phyloP scores from a whole-genome alignment of 2,888 invertebrate genomes.

The Drosophila acutilabella region DNA sequence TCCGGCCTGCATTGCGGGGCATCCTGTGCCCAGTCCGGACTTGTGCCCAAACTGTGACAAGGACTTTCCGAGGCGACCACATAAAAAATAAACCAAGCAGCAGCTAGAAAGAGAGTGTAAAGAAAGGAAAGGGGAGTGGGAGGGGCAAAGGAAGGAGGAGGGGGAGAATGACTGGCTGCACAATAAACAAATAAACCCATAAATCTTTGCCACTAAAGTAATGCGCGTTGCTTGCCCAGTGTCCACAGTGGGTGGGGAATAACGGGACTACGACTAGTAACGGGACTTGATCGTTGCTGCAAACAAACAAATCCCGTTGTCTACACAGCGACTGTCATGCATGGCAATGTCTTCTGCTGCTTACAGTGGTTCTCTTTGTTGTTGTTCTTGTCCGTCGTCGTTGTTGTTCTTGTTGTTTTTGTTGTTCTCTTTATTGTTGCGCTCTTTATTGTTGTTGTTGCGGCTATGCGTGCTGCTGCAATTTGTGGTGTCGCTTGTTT shows the following conservation, averaged over 20 bases:
- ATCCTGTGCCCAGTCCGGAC: slow-evolving; percentile 8
- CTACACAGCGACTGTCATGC: slow-evolving; percentile 70
- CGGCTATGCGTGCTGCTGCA: slow-evolving; percentile 67
- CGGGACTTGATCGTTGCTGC: slow-evolving; percentile 63
- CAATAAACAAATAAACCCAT: slow-evolving; percentile 78
- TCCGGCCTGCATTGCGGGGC: slow-evolving; percentile 32
- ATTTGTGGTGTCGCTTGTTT: slow-evolving; percentile 78
- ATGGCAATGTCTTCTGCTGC: slow-evolving; percentile 62
- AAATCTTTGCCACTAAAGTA: slow-evolving; percentile 72
- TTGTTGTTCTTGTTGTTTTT: slow-evolving; percentile 31
- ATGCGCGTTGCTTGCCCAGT: slow-evolving; percentile 51
- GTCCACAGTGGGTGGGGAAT: neutral
- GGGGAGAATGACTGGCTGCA: slow-evolving; percentile 20
- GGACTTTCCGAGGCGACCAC: slow-evolving; percentile 33
- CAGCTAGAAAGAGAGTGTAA: slow-evolving; percentile 3
- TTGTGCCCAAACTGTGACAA: slow-evolving; percentile 10
- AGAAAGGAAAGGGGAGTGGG: neutral
- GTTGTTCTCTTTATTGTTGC: slow-evolving; percentile 16
- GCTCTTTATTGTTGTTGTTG: slow-evolving; percentile 34
- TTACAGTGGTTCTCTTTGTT: slow-evolving; percentile 1
- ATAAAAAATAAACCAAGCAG: slow-evolving; percentile 52
- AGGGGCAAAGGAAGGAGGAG: neutral
- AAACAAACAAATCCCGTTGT: slow-evolving; percentile 76
- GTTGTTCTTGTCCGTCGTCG: slow-evolving; percentile 17
- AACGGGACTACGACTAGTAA: slow-evolving; percentile 8